Evolutionary conservation across 2,797 vertebrate species (phyloP).

Genomic region (Spondyliosoma cantharus): DNA sequence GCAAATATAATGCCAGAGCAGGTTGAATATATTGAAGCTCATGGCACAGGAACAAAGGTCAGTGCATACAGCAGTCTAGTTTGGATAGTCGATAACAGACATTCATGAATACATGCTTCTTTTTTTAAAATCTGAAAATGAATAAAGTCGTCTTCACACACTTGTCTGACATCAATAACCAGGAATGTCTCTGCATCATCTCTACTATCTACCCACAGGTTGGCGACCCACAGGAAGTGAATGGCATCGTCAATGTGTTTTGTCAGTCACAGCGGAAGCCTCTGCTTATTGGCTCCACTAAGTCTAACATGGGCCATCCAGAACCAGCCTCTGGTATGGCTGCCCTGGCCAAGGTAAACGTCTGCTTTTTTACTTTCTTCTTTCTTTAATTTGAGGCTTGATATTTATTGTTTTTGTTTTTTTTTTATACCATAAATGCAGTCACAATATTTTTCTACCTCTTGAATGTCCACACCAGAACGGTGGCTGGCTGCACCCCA

Average conservation of each 20-base stretch:
- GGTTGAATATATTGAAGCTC: constrained; percentile 95
- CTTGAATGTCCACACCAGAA: neutral
- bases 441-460: neutral
- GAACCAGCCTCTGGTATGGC: constrained; percentile 95
- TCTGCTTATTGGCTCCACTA: constrained; percentile 94
- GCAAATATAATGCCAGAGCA: constrained; percentile 83
- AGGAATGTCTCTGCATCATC: neutral
- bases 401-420: neutral
- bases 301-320: constrained; percentile 99
- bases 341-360: constrained; percentile 90
- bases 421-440: neutral
- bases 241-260: constrained; percentile 87
- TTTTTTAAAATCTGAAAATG: neutral
- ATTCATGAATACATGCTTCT: neutral
- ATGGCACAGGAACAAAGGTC: constrained; percentile 98
- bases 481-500: neutral
- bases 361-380: neutral
- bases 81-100: neutral
- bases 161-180: neutral
- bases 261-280: constrained; percentile 85
- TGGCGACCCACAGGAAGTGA: constrained; percentile 96
- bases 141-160: neutral
- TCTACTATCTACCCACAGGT: constrained; percentile 82
- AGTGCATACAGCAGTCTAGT: neutral
- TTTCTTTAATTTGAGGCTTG: neutral